These are phyloP conservation scores for Romanogobio albipinnatus DNA, from an alignment of 2,113 vertebrate species.

Conservation along the genomic window DNA sequence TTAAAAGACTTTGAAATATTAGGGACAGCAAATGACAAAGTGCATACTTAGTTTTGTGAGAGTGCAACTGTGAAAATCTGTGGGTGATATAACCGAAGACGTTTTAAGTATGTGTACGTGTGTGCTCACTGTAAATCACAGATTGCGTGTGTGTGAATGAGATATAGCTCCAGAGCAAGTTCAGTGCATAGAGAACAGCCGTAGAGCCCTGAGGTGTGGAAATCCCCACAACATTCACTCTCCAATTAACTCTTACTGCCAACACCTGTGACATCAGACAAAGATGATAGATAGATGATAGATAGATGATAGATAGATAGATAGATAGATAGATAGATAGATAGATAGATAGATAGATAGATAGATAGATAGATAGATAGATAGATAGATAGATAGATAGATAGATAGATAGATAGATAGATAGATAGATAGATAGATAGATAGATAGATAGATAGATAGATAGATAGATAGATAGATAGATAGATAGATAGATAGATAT, in stretches of 20 bases:
- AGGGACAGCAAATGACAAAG: background rate
- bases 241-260: conserved; percentile 68
- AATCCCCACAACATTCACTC: conserved; percentile 83
- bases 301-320: background rate
- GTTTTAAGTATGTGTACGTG: conserved; percentile 66
- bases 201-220: conserved; percentile 81
- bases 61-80: conserved; percentile 4
- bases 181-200: conserved; percentile 76
- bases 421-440: background rate
- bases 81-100: conserved; percentile 37
- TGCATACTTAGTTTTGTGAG: background rate
- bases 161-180: conserved; percentile 43
- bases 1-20: background rate
- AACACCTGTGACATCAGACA: conserved; percentile 60
- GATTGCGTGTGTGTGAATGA: conserved; percentile 33
- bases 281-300: background rate
- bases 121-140: conserved; percentile 28
- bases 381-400: background rate
- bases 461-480: background rate
- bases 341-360: background rate
- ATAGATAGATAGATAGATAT: background rate
- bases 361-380: background rate
- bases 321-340: background rate
- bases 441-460: background rate
- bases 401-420: background rate